A percentile compares a stretch with the other conserved stretches of the same genome.
Conservation (phyloP, 2,888 invertebrate species). For the Unio delphinus region DNA sequence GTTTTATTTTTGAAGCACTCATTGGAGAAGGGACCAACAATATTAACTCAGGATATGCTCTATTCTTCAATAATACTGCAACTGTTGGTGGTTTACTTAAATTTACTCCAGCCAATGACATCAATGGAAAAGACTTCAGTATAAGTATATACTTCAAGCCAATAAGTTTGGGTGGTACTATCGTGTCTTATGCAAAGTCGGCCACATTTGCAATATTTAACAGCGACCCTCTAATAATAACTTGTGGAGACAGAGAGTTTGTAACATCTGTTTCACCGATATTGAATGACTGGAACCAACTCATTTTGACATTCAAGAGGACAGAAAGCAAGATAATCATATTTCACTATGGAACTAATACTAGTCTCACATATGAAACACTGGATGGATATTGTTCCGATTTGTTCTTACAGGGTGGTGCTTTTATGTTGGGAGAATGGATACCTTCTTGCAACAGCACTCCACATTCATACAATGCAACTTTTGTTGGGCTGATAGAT, state of each 20-base stretch:
- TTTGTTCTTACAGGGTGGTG: conserved; percentile 39
- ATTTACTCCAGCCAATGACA: conserved; percentile 16
- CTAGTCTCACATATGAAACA: conserved; percentile 35
- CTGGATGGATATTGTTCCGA: conserved; percentile 27
- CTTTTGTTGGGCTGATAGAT: conserved; percentile 45
- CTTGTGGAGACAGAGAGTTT: conserved; percentile 24
- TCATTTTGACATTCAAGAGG: conserved; percentile 41
- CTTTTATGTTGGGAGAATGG: conserved; percentile 47
- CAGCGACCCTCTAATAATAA: conserved; percentile 33
- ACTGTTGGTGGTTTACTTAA: conserved; percentile 23
- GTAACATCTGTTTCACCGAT: conserved; percentile 19
- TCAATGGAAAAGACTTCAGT: conserved; percentile 33
- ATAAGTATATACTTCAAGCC: conserved; percentile 52
- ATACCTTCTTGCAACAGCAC: conserved; percentile 34
- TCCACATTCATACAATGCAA: conserved; percentile 18
- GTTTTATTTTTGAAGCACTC: conserved; percentile 29
- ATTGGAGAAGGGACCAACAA: conserved; percentile 11
- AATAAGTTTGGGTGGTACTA: conserved; percentile 29
- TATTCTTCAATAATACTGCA: conserved; percentile 48
- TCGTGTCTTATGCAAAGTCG: conserved; percentile 43
- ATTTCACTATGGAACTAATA: conserved; percentile 38
- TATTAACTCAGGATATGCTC: conserved; percentile 39
- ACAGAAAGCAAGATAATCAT: conserved; percentile 22
- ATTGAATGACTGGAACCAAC: conserved; percentile 48
- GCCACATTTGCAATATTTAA: conserved; percentile 45